Conservation (phyloP, 1,140 invertebrate species). For the Pygmarrhopalites habei region DNA sequence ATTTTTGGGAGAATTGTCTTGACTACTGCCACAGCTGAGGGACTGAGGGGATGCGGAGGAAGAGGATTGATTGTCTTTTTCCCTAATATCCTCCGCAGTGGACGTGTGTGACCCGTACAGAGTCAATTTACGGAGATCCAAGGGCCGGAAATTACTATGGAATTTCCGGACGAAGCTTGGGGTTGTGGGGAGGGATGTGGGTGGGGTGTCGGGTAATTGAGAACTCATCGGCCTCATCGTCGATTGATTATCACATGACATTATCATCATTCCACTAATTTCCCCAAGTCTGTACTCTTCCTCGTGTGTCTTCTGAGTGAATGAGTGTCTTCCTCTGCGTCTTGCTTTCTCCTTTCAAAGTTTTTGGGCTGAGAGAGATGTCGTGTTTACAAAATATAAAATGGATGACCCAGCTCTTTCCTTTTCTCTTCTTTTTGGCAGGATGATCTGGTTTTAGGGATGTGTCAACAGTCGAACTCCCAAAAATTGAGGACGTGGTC, state of each 20-base stretch:
- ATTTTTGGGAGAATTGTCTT: constrained; percentile 28
- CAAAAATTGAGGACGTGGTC: too few relatives aligned
- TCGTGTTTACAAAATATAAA: too few relatives aligned
- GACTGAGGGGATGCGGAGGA: constrained; percentile 15
- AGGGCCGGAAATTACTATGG: constrained; percentile 37
- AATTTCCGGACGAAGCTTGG: constrained; percentile 38
- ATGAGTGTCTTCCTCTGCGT: too few relatives aligned
- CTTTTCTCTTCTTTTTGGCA: too few relatives aligned
- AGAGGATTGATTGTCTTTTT: constrained; percentile 11
- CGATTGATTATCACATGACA: constrained; percentile 35
- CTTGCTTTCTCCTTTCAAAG: too few relatives aligned
- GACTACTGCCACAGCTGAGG: constrained; percentile 26
- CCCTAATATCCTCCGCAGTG: too few relatives aligned
- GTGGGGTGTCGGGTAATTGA: constrained; percentile 2
- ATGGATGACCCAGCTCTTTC: too few relatives aligned
- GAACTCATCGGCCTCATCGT: constrained; percentile 14
- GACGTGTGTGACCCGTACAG: constrained; percentile 29
- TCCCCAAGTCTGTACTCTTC: neutral
- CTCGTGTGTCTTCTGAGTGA: neutral
- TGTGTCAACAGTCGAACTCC: too few relatives aligned
- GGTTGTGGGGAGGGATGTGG: constrained; percentile 29
- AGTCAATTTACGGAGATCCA: constrained; percentile 37
- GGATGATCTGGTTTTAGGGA: too few relatives aligned
- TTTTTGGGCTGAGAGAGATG: too few relatives aligned
- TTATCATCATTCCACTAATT: too few relatives aligned